Base-by-base conservation (phyloP, 2,113 vertebrate species). In the Labeo rohita region DNA sequence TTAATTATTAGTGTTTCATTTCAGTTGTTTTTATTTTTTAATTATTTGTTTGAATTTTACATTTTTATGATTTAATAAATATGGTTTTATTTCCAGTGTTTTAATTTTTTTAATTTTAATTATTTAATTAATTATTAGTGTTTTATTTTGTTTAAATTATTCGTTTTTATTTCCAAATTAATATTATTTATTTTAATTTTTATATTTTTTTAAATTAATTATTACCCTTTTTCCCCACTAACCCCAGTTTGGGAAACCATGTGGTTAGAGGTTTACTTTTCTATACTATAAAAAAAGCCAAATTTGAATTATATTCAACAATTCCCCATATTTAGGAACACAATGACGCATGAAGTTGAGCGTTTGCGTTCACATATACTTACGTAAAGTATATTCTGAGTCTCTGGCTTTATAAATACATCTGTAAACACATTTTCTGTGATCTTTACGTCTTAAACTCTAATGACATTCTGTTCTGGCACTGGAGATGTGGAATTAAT, bases 401-500 rank as follows among this genome's bases (percentile, higher is more conserved):
- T 56, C 16, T 56, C 54, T 59, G 54, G 16, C 68, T 43, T 43
- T 43, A 43, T 72, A 72, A 45, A 45, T 45, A n/a, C 8, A 43
- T n/a, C 39, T 45, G 39, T 45, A 78, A 56, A 56, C 75, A 78
- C 50, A 78, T 78, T 50, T 50, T 49, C 21, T 50, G 4, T 75
- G 73, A 75, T 23, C 47, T 75, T 56, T 78, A 16, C 18, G 5
- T 78, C 50, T 78, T 9, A 56, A 56, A 9, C 16, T 28, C 0
- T 4, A 56, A 34, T 39, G 50, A 1, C n/a, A 52, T 43, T 72
- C 8, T 34, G 82, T 56, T 59, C 21, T 52, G 36, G 15, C 36
- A 1, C 13, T 70, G 43, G 79, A 88, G 76, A 84, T 28, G 43
- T 13, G 23, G 87, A 86, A 81, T 56, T 82, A 80, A 86, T 16